Base-by-base conservation (phyloP, 1,140 invertebrate genomes). In the Teleogryllus occipitalis region DNA sequence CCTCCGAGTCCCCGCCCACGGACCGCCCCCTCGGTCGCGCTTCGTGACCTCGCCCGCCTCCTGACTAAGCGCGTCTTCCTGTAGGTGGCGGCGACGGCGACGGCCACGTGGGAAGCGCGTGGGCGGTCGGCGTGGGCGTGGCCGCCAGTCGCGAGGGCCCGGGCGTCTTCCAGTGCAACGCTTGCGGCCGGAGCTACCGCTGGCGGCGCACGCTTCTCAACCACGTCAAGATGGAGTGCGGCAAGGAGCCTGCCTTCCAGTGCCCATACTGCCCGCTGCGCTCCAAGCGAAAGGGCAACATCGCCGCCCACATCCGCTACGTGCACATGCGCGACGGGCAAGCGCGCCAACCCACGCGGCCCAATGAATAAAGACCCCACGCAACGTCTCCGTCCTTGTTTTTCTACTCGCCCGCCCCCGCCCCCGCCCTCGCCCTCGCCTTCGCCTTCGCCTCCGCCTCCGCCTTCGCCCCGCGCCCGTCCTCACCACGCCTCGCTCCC, bases 211-310 rank as follows among this genome's bases (percentile, higher is more conserved):
- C 80, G 86, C 79, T 85, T 75, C 75, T 80, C n/a, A 76, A 83
- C 8, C 85, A 85, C 72, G 81, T 82, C 39, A 82, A 81, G 22
- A 79, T 83, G 86, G 87, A 87, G 12, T 87, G 88, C 78, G 83
- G 88, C 12, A 88, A 89, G 79, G 88, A 89, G 76, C 88, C 88
- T 6, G 87, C 89, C 79, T 90, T 90, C 82, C 87, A 88, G 80
- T 90, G 90, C 81, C 83, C 84, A 6, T 84, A 87, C 47, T 90
- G 89, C 81, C 83, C 82, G 22, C 83, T 83, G 78, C 83, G 83
- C 39, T 85, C 84, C 79, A 84, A 86, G 75, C 84, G 85, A 14
- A 82, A 82, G 80, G 83, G 80, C 75, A 82, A 83, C 47, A 82
- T 88, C 0, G 84, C 87, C 78, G 84, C 85, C 48, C 88, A 89